Percentiles rank a stretch among this genome's conserved stretches.
Conservation (phyloP, 2,113 vertebrate genomes). For the Prionailurus bengalensis region DNA sequence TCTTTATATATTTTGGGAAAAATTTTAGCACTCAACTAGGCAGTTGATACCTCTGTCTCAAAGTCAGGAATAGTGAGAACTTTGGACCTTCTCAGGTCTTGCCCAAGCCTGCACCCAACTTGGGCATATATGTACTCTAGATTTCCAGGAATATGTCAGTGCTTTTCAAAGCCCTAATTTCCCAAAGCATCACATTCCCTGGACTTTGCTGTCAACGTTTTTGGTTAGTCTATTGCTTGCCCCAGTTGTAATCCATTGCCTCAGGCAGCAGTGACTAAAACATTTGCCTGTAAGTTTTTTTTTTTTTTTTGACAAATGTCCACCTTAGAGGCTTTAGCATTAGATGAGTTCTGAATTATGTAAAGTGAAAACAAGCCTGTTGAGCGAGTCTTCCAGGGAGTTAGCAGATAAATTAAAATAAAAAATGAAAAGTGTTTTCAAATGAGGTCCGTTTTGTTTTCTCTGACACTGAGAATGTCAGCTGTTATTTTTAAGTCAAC, state of each 20-base stretch:
- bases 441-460: background rate
- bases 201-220: background rate
- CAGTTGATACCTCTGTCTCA: background rate
- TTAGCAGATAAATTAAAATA: background rate
- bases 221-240: background rate
- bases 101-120: background rate
- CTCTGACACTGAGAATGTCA: background rate
- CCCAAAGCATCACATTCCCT: background rate
- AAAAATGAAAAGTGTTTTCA: background rate
- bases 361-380: background rate
- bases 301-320: background rate
- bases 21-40: background rate
- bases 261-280: background rate
- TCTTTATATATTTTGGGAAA: background rate
- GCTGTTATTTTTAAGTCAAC: background rate
- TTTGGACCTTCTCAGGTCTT: background rate
- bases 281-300: background rate
- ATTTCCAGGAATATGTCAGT: background rate
- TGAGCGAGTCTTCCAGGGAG: background rate
- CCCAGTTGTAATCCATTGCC: background rate
- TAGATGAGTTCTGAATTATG: background rate
- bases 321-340: background rate
- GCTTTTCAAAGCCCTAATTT: background rate
- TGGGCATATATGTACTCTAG: background rate
- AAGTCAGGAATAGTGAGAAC: background rate